Conservation (phyloP, 2,888 invertebrate genomes). For the Lamellibrachia satsuma region DNA sequence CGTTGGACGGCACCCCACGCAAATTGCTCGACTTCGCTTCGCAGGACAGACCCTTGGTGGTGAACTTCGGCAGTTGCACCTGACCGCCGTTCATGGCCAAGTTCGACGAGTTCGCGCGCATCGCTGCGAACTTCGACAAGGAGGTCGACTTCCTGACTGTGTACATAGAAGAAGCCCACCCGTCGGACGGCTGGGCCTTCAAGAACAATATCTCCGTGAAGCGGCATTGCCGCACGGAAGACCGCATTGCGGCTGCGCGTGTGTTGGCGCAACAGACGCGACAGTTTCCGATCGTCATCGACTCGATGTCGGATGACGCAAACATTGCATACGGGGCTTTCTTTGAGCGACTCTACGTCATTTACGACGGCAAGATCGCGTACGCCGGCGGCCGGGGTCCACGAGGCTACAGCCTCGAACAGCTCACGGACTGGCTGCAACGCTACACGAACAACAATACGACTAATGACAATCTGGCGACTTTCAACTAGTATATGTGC, state of each 20-base stretch:
- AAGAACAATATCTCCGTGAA: conserved; percentile 47
- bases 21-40: conserved; percentile 34
- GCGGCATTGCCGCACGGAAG: conserved; percentile 44
- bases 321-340: conserved; percentile 49
- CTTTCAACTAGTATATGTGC: too few relatives aligned
- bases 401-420: conserved; percentile 45
- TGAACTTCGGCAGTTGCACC: conserved; percentile 60
- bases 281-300: conserved; percentile 49
- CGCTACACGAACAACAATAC: neutral
- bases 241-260: conserved; percentile 49
- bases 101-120: conserved; percentile 47
- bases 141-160: conserved; percentile 54
- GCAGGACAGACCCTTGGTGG: conserved; percentile 47
- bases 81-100: conserved; percentile 58
- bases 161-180: conserved; percentile 59
- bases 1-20: conserved; percentile 31
- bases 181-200: conserved; percentile 56
- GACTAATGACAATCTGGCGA: too few relatives aligned
- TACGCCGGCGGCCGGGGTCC: conserved; percentile 53
- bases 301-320: conserved; percentile 51
- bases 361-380: conserved; percentile 47
- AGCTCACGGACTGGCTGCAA: conserved; percentile 50
- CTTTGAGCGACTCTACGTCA: conserved; percentile 54
- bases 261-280: conserved; percentile 33
- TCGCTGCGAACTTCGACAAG: conserved; percentile 47